Base-by-base conservation (phyloP, 2,113 vertebrate species). In the Herpailurus yagouaroundi region DNA sequence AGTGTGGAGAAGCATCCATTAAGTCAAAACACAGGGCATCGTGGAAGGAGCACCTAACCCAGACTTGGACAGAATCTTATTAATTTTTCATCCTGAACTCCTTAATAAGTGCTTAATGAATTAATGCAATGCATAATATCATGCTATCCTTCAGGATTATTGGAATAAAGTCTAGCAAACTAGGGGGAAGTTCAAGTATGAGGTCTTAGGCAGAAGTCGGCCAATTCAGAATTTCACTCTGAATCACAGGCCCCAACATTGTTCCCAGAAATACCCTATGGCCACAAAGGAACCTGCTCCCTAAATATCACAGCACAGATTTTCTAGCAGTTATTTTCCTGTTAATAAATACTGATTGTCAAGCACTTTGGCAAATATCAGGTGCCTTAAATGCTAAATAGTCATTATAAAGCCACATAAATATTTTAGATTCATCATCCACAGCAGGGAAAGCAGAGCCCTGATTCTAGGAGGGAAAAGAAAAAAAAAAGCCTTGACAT, bases 371-470 rank as follows among this genome's bases (percentile, higher is more conserved):
- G 95, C 85, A 98, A 97, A 97, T 95, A 91, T 57, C 92, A 97
- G 89, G 71, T 94, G 68, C 68, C 86, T 93, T 80, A 96, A 95
- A 98, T 93, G 91, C 68, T 97, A 91, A 97, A 90, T 60, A 93
- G 94, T 94, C 97, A 95, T 98, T 96, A 96, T 71, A 86, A 98
- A 98, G 79, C 76, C 71, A 85, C 68, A 97, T 97, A 94, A 98
- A 97, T 97, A 98, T 97, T 97, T 97, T 50, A 97, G 63, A 97
- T 60, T 92, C 77, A 91, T 97, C 80, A 95, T 71, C 57, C 91
- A 66, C 94, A 82, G 76, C 60, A 96, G 31, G 57, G 68, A 95
- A 95, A 90, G 79, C 66, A 81, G 64, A 95, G 66, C n/a, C 55
- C 50, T 86, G 91, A 89, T 93, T 91, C 27, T 25, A 89, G 91